Base-by-base conservation (phyloP, 1,140 invertebrate genomes). In the Lineus longissimus region DNA sequence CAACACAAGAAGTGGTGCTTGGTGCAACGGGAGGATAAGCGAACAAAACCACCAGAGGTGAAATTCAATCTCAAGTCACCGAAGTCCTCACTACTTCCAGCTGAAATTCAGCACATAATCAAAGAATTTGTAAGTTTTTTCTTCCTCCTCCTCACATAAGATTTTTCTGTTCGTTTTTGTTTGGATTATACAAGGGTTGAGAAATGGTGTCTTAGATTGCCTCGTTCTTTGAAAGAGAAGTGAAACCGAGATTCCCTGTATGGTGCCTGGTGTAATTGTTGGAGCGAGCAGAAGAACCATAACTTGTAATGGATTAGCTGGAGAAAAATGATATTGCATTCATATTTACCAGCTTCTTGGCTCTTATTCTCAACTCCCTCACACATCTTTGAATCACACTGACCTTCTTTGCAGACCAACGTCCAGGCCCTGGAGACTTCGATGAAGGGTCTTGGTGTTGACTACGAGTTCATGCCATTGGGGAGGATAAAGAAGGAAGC, bases 1-100 rank as follows among this genome's bases (percentile, higher is more conserved):
- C 62, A 72, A 65, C 69, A 76, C 7, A 82, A 82, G 66, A 85
- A 85, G 61, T 86, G 86, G 66, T 73, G 81, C 22, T 64, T 85
- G 22, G 78, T 85, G 15, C 67, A 76, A 41, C 55, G 69, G 65
- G 77, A 77, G 29, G 72, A 70, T 13, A 45, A 64, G 25, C 29
- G 23, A 60, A 67, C 55, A 55, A 69, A 72, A 65, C 43, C 61
- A 22, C 57, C 65, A 25, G 69, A 76, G 60, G 68, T 79, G 22
- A 67, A 76, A n/a, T 74, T 79, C 43, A 68, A 66, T 62, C 64
- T 80, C 15, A 69, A 74, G 33, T 70, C 73, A 22, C 67, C 69
- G 22, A 57, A 73, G 60, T 73, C 78, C 54, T 82, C 79, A 29
- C 75, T 78, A 56, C 70, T 84, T 2, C 72, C 76, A 47, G 36